phyloP scores from a whole-genome alignment of 2,113 vertebrate genomes.

The cattle (Bos taurus) region DNA sequence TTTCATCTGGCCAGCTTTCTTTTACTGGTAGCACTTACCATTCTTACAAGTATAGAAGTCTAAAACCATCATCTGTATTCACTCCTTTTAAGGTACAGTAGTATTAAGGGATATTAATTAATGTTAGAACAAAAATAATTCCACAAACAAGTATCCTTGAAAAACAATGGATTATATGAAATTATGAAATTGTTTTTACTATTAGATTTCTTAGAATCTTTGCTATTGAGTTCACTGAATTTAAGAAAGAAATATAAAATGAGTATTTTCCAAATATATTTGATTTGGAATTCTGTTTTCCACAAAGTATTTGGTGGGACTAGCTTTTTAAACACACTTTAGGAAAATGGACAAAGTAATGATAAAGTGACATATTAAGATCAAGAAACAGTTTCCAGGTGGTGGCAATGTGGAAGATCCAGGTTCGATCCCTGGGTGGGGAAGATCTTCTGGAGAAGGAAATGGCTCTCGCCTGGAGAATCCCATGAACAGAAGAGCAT shows the following conservation, averaged over 20 bases:
- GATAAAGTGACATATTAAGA: neutral
- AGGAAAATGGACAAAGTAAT: conserved; percentile 11
- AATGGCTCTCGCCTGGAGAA: neutral
- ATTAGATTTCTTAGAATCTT: neutral
- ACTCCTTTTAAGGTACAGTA: neutral
- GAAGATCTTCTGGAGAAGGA: neutral
- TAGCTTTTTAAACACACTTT: neutral
- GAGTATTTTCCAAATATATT: neutral
- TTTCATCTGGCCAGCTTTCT: neutral
- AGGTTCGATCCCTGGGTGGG: neutral
- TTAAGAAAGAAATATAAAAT: neutral
- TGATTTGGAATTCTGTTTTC: neutral
- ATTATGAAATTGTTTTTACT: neutral
- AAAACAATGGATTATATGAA: neutral
- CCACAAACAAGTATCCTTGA: neutral
- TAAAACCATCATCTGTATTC: neutral
- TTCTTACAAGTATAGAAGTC: neutral
- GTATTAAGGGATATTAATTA: neutral
- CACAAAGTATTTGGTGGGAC: neutral
- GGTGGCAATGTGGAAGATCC: neutral
- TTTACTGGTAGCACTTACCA: neutral
- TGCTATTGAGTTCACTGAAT: neutral
- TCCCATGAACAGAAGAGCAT: neutral
- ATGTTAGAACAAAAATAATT: neutral
- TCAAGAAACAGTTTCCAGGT: neutral